phyloP scores from a whole-genome alignment of 2,797 vertebrate genomes.

The Glossophaga mutica region DNA sequence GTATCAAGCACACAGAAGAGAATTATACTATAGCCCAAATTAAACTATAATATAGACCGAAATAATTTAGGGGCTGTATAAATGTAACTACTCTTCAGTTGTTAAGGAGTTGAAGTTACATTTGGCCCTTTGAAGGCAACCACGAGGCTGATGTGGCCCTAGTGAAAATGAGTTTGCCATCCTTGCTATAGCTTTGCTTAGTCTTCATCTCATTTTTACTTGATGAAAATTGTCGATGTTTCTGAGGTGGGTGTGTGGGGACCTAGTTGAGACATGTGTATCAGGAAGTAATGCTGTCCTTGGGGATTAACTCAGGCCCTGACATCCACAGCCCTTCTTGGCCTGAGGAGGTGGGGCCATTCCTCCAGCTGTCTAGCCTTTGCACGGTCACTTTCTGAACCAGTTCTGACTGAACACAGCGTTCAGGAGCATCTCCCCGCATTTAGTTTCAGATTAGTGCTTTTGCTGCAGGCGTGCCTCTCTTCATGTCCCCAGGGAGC shows the following conservation, averaged over 20 bases:
- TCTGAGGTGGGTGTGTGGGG: neutral
- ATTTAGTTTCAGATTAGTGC: neutral
- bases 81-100: too few species aligned
- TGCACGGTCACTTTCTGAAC: neutral
- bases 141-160: too few species aligned
- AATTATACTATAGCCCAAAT: neutral
- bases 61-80: too few species aligned
- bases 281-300: neutral
- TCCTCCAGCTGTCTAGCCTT: neutral
- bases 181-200: neutral
- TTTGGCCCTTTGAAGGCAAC: too few species aligned
- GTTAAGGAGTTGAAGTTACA: too few species aligned
- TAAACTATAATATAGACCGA: neutral
- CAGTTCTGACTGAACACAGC: neutral
- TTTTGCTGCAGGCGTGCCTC: neutral
- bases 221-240: neutral
- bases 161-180: too few species aligned
- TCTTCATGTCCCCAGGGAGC: rapidly evolving
- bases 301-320: neutral
- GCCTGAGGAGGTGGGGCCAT: neutral
- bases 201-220: neutral
- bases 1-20: neutral
- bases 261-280: neutral
- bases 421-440: neutral
- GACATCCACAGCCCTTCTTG: neutral